Evolutionary conservation across 2,113 vertebrate genomes (phyloP), one percentile per base, ranked within the genome.

Genomic region (mouse (Mus musculus)): DNA sequence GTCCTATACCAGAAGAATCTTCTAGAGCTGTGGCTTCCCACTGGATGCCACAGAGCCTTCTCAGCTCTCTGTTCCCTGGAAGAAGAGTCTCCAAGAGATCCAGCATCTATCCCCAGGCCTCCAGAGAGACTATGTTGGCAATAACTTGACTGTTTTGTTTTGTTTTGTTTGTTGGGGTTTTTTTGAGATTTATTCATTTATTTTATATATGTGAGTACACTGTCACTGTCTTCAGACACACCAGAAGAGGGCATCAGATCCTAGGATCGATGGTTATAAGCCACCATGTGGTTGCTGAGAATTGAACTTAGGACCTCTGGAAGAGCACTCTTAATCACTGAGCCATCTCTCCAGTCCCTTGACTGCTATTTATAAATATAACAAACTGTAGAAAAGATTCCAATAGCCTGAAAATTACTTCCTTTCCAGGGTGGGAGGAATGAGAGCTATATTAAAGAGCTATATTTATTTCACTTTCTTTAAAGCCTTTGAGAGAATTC

Each of bases 401-500:
- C 69, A 17, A 22, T 52, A 54, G 11, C 78, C 89, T 85, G 54
- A 85, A 93, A 52, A 54, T 69, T 8, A 54, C 36, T 88, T 19
- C 80, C 49, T 81, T 77, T 97, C 39, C n/a, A 82, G 36, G 19
- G 17, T 90, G 20, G 42, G n/a, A 90, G 26, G 78, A 73, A 73
- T 20, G 28, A 86, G 20, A 61, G 49, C 24, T 90, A 16, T 3
- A 7, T 20, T 80, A 72, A 92, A 88, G 3, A 42, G 42, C 42
- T 42, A 42, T 42, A 42, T 24, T 81, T 42, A 6, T 96, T 14
- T 72, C 30, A 26, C 90, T 96, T 52, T 71, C 42, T 63, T 87
- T 84, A 87, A 95, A 65, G 78, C 3, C 10, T 71, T 95, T n/a
- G 49, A 59, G 36, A 95, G 36, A 94, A 69, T 72, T 22, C 39